Evolutionary conservation across 2,113 vertebrate species (phyloP), one percentile per base, ranked within the genome.

Genomic region (Phainopepla nitens): DNA sequence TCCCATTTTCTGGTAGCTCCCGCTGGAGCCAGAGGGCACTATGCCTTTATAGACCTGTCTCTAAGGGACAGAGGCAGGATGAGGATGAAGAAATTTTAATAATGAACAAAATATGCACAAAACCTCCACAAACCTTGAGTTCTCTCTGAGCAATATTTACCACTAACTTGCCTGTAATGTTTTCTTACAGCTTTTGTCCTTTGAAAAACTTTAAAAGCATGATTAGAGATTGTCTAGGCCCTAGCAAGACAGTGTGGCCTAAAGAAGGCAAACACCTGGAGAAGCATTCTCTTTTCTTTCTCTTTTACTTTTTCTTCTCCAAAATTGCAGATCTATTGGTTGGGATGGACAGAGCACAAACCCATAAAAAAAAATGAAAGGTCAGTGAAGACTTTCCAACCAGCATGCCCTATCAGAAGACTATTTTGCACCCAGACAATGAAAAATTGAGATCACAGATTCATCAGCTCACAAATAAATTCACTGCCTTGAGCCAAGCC

Each of bases 191-290:
- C 21, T 80, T 77, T 83, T 42, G 25, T 70, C 29, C 94, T 97
- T 88, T 95, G 88, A 94, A 88, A 86, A 92, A 50, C 82, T 70
- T 90, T 66, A 58, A 93, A 88, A 95, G 95, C n/a, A 22, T 22
- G 70, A 89, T 50, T 70, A 64, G 70, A 92, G 73, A n/a, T 45
- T 66, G 75, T 58, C 45, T 60, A 80, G 78, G 41, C 68, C 51
- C 33, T 49, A 69, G 58, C 36, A 93, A 88, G 84, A 70, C 73
- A 90, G 85, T 21, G 23, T 95, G 92, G 94, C 36, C 56, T 85
- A 95, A 72, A 94, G 90, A 94, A 90, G 94, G 96, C 91, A 91
- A 96, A 91, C 70, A 60, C 47, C 91, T 88, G 29, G 62, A 5
- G 0, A 39, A 7, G 45, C 28, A 49, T 36, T 80, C 41, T 76